Base-by-base conservation (phyloP, 2,888 invertebrate genomes). In the Lepeophtheirus nordmannii region DNA sequence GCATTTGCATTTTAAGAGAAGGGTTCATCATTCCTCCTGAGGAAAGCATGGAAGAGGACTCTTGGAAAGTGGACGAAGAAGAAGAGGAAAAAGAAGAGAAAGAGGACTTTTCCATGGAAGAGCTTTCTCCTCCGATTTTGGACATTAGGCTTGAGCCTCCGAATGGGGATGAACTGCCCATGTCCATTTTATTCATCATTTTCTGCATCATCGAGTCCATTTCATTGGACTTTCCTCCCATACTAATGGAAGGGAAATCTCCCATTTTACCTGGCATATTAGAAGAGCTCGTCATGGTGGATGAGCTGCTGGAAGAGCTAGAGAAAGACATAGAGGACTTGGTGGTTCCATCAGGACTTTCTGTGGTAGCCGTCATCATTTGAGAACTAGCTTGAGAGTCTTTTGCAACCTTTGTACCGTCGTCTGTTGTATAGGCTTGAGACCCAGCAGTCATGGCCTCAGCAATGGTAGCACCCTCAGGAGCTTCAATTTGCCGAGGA, bases 391-490 rank as follows among this genome's bases (percentile, higher is more conserved):
- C 41, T 20, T 63, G 38, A 20, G 30, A 30, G 30, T 66, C 60
- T 23, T 66, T 30, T 41, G 58, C 58, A n/a, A 66, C 66, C 17
- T 41, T 22, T 10, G 66, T 66, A 41, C 66, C 66, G 11, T 66
- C 66, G 7, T 66, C 66, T 17, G 66, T 66, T 11, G 58, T 59
- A 58, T 60, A 66, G 39, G 66, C 66, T 37, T 60, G 62, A 37
- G 58, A 58, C 7, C 20, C 39, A 10, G 66, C 66, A 5, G 58
- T 58, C 66, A 66, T 66, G 46, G 66, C 66, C 46, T 66, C 66
- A 11, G 41, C 22, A 17, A 66, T 20, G 20, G 23, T 39, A 14
- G 66, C 66, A 40, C 66, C 66, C 22, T 66, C 66, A 14, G 66
- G 66, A 7, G 30, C 59, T 23, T 58, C 38, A 14, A 66, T n/a